phyloP scores from a whole-genome alignment of 1,140 invertebrate genomes.

The Tenebrio molitor region DNA sequence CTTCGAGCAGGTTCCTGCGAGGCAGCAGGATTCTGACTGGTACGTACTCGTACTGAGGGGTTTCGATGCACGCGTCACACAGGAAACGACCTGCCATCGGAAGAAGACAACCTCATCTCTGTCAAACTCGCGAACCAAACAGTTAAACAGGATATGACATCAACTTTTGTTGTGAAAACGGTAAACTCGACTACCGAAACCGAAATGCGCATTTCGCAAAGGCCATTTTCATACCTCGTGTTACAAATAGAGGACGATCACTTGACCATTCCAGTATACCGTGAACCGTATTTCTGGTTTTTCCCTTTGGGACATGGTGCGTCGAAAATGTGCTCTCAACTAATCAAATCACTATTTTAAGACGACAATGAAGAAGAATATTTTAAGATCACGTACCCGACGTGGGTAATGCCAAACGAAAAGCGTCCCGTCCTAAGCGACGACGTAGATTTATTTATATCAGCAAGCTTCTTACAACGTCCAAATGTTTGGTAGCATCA shows the following conservation, averaged over 20 bases:
- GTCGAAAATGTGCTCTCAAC: neutral
- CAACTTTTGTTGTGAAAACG: neutral
- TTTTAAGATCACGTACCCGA: constrained; percentile 1
- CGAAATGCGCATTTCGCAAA: neutral
- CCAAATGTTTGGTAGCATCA: constrained; percentile 17
- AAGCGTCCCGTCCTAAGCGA: neutral
- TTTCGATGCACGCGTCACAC: constrained; percentile 12
- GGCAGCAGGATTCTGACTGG: constrained; percentile 22
- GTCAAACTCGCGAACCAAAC: neutral
- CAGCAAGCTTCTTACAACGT: constrained; percentile 21
- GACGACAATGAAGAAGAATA: constrained; percentile 33
- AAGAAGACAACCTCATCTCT: neutral
- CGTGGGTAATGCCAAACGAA: constrained; percentile 8
- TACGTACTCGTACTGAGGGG: constrained; percentile 12
- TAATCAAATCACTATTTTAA: constrained; percentile 25
- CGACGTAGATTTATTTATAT: constrained; percentile 8
- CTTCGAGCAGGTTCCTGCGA: neutral
- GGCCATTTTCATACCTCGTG: constrained; percentile 12
- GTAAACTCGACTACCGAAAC: neutral
- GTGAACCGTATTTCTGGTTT: constrained; percentile 71
- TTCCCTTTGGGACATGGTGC: constrained; percentile 68
- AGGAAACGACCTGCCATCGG: neutral
- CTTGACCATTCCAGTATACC: constrained; percentile 70
- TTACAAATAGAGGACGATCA: constrained; percentile 65
- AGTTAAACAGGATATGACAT: neutral